Evolutionary conservation across 1,140 invertebrate genomes (phyloP), one percentile per base, ranked within the genome.

Genomic region (Lysiphlebus fabarum): DNA sequence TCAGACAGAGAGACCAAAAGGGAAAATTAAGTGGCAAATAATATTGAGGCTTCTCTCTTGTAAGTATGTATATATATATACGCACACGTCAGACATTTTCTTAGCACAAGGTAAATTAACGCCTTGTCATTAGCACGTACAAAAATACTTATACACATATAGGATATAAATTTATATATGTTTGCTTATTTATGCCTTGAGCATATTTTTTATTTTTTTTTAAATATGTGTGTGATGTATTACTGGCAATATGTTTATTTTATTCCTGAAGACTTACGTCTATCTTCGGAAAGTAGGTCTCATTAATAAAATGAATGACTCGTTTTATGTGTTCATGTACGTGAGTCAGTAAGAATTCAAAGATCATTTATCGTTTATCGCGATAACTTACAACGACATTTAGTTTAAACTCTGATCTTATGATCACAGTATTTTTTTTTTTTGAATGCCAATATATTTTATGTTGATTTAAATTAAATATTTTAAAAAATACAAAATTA

Each of bases 91-190:
- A 48, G 37, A 26, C 38, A 37, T 37, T 48, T 49, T 8, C 36
- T 57, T 33, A 10, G 7, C 55, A 44, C 57, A 43, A 62, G 26
- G 65, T 69, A 66, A 72, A 75, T 76, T 73, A 75, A 69, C 69
- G 72, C 67, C 69, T 73, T 67, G 68, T 75, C 71, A 73, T 76
- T 74, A 76, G 65, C 59, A 17, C 26, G 17, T 34, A 49, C 33
- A 33, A 17, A 49, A 33, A 40, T 26, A 38, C 10, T 26, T 40
- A 41, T 62, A 10, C 55, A 40, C 33, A 50, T 43, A 11, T n/a
- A n/a, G n/a, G n/a, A n/a, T n/a, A n/a, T 11, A 43, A 26, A 37
- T 12, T 56, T 56, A 11, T 43, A 10, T 41, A 26, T 33, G 33
- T 36, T 37, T 41, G 42, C 34, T 59, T 7, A 53, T 14, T 36